Conservation (phyloP, 1,140 invertebrate genomes). For the Habropoda laboriosa region DNA sequence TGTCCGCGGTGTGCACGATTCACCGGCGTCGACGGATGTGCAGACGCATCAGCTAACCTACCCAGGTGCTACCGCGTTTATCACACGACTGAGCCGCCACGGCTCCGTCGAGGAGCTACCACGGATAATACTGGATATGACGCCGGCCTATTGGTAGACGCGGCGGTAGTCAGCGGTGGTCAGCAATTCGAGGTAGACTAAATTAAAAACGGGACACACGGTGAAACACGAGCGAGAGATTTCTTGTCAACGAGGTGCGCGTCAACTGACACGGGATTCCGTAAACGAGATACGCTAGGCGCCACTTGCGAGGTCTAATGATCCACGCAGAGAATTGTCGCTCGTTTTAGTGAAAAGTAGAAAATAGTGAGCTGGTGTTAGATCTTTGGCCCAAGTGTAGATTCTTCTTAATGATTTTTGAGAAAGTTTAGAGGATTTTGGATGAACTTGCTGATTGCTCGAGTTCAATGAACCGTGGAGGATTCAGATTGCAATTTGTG, state of each 20-base stretch:
- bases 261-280: background rate
- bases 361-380: too few species aligned
- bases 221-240: slow-evolving; percentile 16
- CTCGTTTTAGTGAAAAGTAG: too few species aligned
- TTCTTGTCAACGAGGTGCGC: slow-evolving; percentile 5
- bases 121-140: slow-evolving; percentile 62
- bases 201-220: slow-evolving; percentile 70
- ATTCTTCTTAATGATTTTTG: too few species aligned
- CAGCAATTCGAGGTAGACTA: slow-evolving; percentile 64
- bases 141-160: slow-evolving; percentile 58
- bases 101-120: slow-evolving; percentile 30
- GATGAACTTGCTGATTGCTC: background rate
- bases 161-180: slow-evolving; percentile 41
- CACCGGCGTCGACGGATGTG: slow-evolving; percentile 35
- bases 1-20: slow-evolving; percentile 31
- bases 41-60: slow-evolving; percentile 32
- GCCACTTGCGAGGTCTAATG: background rate
- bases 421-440: too few species aligned
- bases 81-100: slow-evolving; percentile 62
- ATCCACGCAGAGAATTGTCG: too few species aligned
- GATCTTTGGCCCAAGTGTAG: too few species aligned
- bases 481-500: background rate
- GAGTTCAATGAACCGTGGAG: background rate
- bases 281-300: background rate
- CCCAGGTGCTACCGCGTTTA: slow-evolving; percentile 61